A percentile compares a stretch with the other conserved stretches of the same genome.
phyloP scores from a whole-genome alignment of 2,797 vertebrate genomes.

The Cottoperca gobio region DNA sequence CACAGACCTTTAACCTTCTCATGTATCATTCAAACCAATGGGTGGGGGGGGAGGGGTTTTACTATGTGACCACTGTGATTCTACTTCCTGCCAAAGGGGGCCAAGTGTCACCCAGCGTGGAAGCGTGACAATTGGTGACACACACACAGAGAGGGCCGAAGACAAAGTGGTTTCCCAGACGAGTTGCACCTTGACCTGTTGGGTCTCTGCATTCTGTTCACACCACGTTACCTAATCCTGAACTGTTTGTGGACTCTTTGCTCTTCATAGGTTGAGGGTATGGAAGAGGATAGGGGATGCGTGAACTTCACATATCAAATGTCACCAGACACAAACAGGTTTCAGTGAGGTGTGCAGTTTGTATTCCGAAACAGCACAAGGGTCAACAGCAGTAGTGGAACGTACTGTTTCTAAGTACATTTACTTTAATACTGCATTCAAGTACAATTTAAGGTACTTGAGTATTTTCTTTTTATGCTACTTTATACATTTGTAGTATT shows the following conservation, averaged over 20 bases:
- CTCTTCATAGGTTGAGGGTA: slow-evolving; percentile 5
- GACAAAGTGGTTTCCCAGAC: background rate
- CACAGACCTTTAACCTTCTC: slow-evolving; percentile 43
- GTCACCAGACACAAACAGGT: slow-evolving; percentile 49
- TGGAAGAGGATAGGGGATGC: background rate
- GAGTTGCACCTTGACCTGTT: slow-evolving; percentile 15
- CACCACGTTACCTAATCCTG: slow-evolving; percentile 4
- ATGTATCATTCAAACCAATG: slow-evolving; percentile 31
- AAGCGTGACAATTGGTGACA: slow-evolving; percentile 6
- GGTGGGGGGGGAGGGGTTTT: background rate
- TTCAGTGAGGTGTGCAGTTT: slow-evolving; percentile 33
- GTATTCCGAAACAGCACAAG: background rate
- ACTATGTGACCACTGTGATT: slow-evolving; percentile 1
- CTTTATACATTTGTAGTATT: too few species aligned
- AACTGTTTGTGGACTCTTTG: slow-evolving; percentile 9
- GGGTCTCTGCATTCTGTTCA: slow-evolving; percentile 7
- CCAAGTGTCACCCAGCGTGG: slow-evolving; percentile 8
- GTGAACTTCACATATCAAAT: slow-evolving; percentile 35
- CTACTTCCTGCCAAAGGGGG: slow-evolving; percentile 31
- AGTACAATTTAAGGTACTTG: background rate
- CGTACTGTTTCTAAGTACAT: background rate
- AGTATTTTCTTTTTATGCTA: too few species aligned
- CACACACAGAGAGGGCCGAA: background rate
- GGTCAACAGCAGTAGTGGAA: background rate
- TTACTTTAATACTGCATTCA: background rate